Conservation (phyloP, 2,888 invertebrate genomes). For the Lycaena phlaeas region DNA sequence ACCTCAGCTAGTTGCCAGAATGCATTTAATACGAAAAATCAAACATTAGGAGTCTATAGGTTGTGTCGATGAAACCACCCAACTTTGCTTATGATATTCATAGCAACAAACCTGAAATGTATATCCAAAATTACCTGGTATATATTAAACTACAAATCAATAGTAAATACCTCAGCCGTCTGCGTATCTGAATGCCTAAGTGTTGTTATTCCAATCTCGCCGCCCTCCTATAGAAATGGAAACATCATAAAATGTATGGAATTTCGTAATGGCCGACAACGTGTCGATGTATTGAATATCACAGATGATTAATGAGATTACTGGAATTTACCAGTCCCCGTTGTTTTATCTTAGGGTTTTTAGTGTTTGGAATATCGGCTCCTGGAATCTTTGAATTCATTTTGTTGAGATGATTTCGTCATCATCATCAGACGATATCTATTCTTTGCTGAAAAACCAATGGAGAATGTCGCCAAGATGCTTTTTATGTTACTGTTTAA, state of each 20-base stretch:
- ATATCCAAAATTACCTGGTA: neutral
- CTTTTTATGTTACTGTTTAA: too few species aligned
- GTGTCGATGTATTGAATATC: constrained; percentile 69
- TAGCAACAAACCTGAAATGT: too few species aligned
- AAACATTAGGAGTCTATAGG: too few species aligned
- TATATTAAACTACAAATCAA: constrained; percentile 18
- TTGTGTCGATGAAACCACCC: too few species aligned
- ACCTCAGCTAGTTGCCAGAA: too few species aligned
- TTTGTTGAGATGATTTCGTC: neutral
- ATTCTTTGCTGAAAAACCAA: too few species aligned
- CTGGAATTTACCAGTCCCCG: constrained; percentile 40
- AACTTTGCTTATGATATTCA: too few species aligned
- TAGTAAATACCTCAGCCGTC: constrained; percentile 45
- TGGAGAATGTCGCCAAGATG: too few species aligned
- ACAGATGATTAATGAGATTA: constrained; percentile 65
- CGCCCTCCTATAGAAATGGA: constrained; percentile 44
- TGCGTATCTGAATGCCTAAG: constrained; percentile 60
- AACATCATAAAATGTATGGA: constrained; percentile 56
- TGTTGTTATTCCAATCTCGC: constrained; percentile 49
- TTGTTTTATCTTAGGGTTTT: neutral
- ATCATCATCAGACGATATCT: too few species aligned
- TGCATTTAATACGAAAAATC: too few species aligned
- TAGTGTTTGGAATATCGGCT: neutral
- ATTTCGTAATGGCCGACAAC: constrained; percentile 43
- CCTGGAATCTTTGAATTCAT: neutral